Base-by-base conservation (phyloP, 1,140 invertebrate genomes). In the Conopomorpha cramerella region DNA sequence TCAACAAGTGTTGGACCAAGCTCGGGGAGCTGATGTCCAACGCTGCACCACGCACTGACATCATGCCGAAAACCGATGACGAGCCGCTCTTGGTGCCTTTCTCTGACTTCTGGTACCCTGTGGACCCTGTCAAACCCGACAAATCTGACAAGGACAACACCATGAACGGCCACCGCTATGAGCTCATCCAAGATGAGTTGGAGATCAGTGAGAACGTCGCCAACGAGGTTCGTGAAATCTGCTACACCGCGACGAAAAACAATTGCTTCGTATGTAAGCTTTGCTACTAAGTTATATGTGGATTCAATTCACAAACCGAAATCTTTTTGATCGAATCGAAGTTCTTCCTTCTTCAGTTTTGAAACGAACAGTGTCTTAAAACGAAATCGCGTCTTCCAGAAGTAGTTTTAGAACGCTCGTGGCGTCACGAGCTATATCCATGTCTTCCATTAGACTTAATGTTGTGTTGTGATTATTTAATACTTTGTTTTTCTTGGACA, bases 1-100 rank as follows among this genome's bases (percentile, higher is more conserved):
- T 83, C 15, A 82, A 82, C 54, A 74, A 72, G 55, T 80, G 80
- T 54, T 82, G 81, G 81, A 68, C 76, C 34, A 80, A 80, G 45
- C 77, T 83, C 43, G 80, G 79, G 41, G 79, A 81, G 38, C 45
- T 80, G 36, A 74, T 79, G 39, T 71, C 71, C 34, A 68, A 68
- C 34, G 41, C 65, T 3, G 47, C 66, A n/a, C 56, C 71, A 12
- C 63, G 64, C 46, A 50, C 70, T 53, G 65, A 66, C 58, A 57
- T 73, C 43, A 59, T 62, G 62, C 65, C 66, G 43, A 70, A 71
- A 57, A 71, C 70, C 44, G 38, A 50, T 19, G 61, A 67, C 36
- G 62, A 72, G 48, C 61, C 67, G 25, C 41, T 74, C 26, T 32
- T 70, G 23, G 45, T 73, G 38, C 61, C 61, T 35, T 71, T 66